Conservation (phyloP, 2,797 vertebrate species). For the Chelidonichthys spinosus region DNA sequence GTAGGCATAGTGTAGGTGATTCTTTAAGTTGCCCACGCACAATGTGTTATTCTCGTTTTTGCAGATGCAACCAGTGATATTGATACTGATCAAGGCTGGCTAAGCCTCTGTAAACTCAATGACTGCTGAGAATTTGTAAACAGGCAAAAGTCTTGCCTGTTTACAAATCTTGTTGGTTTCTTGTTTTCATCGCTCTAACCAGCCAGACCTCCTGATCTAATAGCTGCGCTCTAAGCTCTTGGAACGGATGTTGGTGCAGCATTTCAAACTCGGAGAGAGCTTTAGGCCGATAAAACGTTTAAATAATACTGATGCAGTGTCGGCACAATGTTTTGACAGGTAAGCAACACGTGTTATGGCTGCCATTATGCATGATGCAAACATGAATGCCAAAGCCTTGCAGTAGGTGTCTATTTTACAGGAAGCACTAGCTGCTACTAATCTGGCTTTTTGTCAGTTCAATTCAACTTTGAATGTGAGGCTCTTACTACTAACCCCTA, state of each 20-base stretch:
- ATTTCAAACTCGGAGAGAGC: slow-evolving; percentile 25
- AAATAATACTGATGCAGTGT: background rate
- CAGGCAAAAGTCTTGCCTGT: slow-evolving; percentile 1
- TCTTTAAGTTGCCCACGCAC: slow-evolving; percentile 18
- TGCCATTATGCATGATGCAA: background rate
- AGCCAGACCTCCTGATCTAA: background rate
- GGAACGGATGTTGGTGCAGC: background rate
- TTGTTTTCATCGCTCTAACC: slow-evolving; percentile 24
- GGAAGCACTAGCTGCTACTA: background rate
- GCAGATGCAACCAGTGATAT: slow-evolving; percentile 7
- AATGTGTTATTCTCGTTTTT: slow-evolving; percentile 11
- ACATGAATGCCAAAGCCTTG: background rate
- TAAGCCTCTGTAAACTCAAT: slow-evolving; percentile 9
- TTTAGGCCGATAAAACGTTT: slow-evolving; percentile 17
- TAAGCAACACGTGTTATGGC: background rate
- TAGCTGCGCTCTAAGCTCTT: slow-evolving; percentile 2
- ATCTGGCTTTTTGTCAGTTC: background rate
- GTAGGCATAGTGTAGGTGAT: background rate
- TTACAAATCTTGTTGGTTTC: slow-evolving; percentile 14
- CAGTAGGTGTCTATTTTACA: background rate
- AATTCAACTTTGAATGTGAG: background rate
- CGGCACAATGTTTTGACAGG: slow-evolving; percentile 5
- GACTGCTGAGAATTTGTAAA: slow-evolving; percentile 21
- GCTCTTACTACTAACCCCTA: background rate
- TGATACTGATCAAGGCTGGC: slow-evolving; percentile 23